Percentiles rank a stretch among this genome's conserved stretches.
These are phyloP conservation scores for Formica aserva DNA, from an alignment of 2,888 invertebrate species.

Conservation along the genomic window DNA sequence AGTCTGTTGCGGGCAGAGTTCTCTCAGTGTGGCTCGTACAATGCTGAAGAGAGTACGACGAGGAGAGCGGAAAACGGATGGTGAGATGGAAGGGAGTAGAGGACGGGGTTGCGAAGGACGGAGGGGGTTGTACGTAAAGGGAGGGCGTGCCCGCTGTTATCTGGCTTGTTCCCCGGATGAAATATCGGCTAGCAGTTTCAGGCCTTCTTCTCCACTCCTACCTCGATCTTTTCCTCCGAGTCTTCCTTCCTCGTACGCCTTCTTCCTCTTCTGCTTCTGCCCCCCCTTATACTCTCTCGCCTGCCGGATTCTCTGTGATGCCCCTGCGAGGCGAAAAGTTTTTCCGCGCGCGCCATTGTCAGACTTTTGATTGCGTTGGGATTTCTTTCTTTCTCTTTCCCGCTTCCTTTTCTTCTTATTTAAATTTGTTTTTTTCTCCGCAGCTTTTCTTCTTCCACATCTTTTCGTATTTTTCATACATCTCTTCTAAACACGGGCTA, in stretches of 20 bases:
- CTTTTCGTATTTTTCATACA: slow-evolving; percentile 22
- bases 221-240: slow-evolving; percentile 49
- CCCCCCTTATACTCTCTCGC: slow-evolving; percentile 56
- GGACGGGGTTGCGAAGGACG: slow-evolving; percentile 72
- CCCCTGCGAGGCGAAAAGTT: slow-evolving; percentile 46
- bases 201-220: slow-evolving; percentile 65
- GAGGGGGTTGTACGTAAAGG: slow-evolving; percentile 62
- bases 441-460: slow-evolving; percentile 16
- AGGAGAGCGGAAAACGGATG: slow-evolving; percentile 46
- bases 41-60: slow-evolving; percentile 63
- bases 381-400: slow-evolving; percentile 20
- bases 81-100: slow-evolving; percentile 51
- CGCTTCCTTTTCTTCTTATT: slow-evolving; percentile 42
- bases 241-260: slow-evolving; percentile 72
- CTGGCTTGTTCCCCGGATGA: slow-evolving; percentile 83
- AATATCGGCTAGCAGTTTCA: slow-evolving; percentile 83
- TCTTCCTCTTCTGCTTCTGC: slow-evolving; percentile 62
- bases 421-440: slow-evolving; percentile 35
- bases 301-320: slow-evolving; percentile 43
- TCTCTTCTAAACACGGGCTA: slow-evolving; percentile 4
- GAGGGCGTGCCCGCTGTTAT: slow-evolving; percentile 81
- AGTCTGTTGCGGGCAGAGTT: slow-evolving; percentile 74
- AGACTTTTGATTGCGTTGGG: slow-evolving; percentile 56
- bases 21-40: slow-evolving; percentile 66
- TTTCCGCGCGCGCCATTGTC: slow-evolving; percentile 52